phyloP scores from a whole-genome alignment of 2,888 invertebrate genomes.

The Drosophila borborema region DNA sequence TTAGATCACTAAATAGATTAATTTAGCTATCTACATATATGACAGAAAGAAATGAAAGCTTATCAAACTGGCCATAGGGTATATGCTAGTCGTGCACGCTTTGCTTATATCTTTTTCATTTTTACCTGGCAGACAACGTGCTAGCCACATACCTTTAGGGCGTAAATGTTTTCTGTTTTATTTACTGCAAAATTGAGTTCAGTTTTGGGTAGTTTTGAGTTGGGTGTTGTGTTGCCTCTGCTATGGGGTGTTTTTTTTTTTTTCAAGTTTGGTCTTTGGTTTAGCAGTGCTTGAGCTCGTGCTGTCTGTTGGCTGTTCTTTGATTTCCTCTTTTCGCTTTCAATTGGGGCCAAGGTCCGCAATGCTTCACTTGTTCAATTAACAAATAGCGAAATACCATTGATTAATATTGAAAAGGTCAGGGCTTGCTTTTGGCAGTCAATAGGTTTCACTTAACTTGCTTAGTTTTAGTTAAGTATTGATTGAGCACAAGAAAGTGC shows the following conservation, averaged over 20 bases:
- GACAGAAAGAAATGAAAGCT: too few relatives aligned
- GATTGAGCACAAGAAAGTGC: background rate
- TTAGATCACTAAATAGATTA: too few relatives aligned
- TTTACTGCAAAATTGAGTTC: constrained; percentile 33
- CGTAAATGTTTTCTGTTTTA: constrained; percentile 21
- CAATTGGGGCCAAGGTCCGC: constrained; percentile 62
- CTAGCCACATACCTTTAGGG: constrained; percentile 20
- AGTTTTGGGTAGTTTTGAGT: constrained; percentile 21
- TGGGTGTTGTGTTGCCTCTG: constrained; percentile 4
- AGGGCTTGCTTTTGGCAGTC: constrained; percentile 25
- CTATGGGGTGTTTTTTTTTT: constrained; percentile 24
- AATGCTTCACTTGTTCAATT: constrained; percentile 56
- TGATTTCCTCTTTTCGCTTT: constrained; percentile 34
- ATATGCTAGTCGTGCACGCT: background rate
- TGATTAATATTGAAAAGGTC: constrained; percentile 42
- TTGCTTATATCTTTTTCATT: background rate
- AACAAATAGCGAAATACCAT: constrained; percentile 27
- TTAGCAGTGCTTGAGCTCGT: background rate
- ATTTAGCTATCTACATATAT: too few relatives aligned
- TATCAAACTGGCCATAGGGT: background rate
- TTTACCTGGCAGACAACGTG: constrained; percentile 40
- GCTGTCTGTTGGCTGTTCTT: background rate
- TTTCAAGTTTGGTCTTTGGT: constrained; percentile 28
- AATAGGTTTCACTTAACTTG: constrained; percentile 27
- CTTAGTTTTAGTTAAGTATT: constrained; percentile 21